A percentile compares a stretch with the other conserved stretches of the same genome.
These are phyloP conservation scores for Stomatorhinus walkeri DNA, from an alignment of 2,797 vertebrate species.

Conservation along the genomic window DNA sequence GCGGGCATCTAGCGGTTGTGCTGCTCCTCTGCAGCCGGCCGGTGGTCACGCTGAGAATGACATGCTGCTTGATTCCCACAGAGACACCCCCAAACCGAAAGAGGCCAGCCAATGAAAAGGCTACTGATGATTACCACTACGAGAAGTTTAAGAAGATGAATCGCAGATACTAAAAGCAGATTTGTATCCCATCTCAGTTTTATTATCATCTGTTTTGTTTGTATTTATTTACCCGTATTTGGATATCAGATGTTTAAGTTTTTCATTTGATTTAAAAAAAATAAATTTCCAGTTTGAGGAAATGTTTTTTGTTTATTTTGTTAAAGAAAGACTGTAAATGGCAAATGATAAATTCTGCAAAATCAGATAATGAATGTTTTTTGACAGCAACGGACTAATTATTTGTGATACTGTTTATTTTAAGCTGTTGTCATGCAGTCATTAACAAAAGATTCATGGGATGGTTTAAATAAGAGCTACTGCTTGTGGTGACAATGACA, in stretches of 20 bases:
- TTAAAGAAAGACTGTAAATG: not conserved
- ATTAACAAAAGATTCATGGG: not conserved
- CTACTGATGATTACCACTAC: conserved; percentile 95
- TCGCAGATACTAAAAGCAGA: conserved; percentile 69
- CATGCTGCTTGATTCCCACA: not conserved
- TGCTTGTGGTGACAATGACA: not conserved
- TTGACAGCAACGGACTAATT: not conserved
- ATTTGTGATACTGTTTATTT: not conserved
- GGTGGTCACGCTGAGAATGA: not conserved
- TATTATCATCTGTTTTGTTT: not conserved
- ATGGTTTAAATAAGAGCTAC: not conserved
- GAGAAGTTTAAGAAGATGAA: conserved; percentile 99
- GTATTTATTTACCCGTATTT: not conserved
- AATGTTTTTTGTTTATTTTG: not conserved
- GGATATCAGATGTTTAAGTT: not conserved
- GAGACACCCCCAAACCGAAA: conserved; percentile 60
- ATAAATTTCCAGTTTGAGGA: not conserved
- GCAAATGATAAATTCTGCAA: not conserved
- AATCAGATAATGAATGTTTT: not conserved
- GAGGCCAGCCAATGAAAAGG: conserved; percentile 91
- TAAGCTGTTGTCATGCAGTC: not conserved
- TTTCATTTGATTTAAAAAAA: not conserved
- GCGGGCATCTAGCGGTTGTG: not conserved
- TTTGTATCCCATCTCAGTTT: not conserved
- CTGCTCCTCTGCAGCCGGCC: not conserved